Conservation (phyloP, 2,797 vertebrate genomes). For the Rhinophrynus dorsalis region DNA sequence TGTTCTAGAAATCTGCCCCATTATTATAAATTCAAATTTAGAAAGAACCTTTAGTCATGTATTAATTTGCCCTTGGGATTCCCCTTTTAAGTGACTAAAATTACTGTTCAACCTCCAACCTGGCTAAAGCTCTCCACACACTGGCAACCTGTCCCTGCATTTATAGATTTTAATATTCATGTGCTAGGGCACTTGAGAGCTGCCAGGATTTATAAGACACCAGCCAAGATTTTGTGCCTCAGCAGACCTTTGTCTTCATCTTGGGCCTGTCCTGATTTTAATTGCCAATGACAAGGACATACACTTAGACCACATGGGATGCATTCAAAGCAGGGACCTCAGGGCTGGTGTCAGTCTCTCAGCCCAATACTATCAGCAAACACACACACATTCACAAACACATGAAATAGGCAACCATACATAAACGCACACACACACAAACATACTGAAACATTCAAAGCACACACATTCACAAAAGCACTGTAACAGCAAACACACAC, state of each 20-base stretch:
- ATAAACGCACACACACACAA: too few relatives aligned
- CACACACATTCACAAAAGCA: conserved; percentile 31
- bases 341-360: conserved; percentile 35
- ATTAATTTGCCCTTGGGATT: conserved; percentile 10
- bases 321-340: conserved; percentile 50
- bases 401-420: conserved; percentile 20
- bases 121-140: neutral
- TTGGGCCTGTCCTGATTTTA: conserved; percentile 51
- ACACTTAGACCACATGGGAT: conserved; percentile 19
- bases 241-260: conserved; percentile 42
- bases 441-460: too few relatives aligned
- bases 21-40: neutral
- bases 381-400: conserved; percentile 8
- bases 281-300: conserved; percentile 56
- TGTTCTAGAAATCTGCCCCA: neutral
- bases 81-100: conserved; percentile 9
- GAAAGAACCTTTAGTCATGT: neutral
- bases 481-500: too few relatives aligned
- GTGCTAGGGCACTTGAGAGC: conserved; percentile 5
- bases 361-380: conserved; percentile 2
- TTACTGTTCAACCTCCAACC: conserved; percentile 14
- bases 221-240: conserved; percentile 41
- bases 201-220: conserved; percentile 43
- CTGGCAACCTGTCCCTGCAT: conserved; percentile 18
- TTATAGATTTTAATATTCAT: conserved; percentile 52